Base-by-base conservation (phyloP, 2,888 invertebrate species). In the Linyphia triangularis region DNA sequence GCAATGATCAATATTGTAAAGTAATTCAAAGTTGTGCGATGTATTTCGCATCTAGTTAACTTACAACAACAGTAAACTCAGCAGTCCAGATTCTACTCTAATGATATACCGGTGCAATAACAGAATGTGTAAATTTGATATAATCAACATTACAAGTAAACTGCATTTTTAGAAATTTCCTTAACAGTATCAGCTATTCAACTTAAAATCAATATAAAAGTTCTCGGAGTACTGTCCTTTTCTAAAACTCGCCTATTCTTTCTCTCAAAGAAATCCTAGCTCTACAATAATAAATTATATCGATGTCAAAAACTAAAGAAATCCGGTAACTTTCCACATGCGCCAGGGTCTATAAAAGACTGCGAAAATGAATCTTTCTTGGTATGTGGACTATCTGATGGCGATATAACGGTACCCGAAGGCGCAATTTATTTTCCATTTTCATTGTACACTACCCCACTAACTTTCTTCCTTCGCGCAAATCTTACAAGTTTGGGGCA, bases 371-470 rank as follows among this genome's bases (percentile, higher is more conserved):
- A 51, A 73, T 51, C 73, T 73, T 57, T 73, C n/a, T 30, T 33
- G 26, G 30, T 73, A 22, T 57, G 57, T 59, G 57, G 51, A 30
- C 30, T 57, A 59, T 73, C 73, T 73, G 73, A 73, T 73, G 73
- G 73, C 57, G 59, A 73, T 73, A 51, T 73, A 73, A 73, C 73
- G 73, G 59, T 57, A 59, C 73, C 73, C 72, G 57, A 22, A 73
- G 51, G 73, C 28, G 57, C 73, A 33, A 73, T 73, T 73, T 59
- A 57, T 73, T 57, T 73, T 73, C 73, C 73, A 73, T 73, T 73
- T 73, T 73, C 73, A 73, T 73, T 73, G 73, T 57, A 73, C 30
- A 57, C 33, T 30, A 57, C 73, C 19, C 33, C 73, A 73, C 30
- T 73, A 19, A 73, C 73, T 73, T 30, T 28, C 57, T n/a, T n/a